phyloP scores from a whole-genome alignment of 2,113 vertebrate species.

The Tylochromis polylepis region DNA sequence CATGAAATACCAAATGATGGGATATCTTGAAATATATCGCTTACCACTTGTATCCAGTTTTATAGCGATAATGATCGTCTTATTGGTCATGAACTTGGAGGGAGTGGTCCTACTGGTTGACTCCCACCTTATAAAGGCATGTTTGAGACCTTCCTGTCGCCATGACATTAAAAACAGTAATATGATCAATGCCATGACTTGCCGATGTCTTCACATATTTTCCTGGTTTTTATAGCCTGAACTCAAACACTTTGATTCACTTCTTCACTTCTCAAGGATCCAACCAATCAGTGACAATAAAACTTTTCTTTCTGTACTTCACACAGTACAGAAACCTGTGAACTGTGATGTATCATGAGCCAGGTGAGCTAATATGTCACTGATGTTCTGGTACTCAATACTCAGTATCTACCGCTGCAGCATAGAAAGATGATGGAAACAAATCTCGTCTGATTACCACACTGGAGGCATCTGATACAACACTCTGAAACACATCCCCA shows the following conservation, averaged over 20 bases:
- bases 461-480: neutral
- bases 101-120: neutral
- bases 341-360: neutral
- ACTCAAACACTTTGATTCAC: neutral
- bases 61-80: neutral
- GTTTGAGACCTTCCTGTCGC: neutral
- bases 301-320: neutral
- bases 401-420: neutral
- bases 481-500: neutral
- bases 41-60: neutral
- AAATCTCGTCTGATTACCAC: neutral
- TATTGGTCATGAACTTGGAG: neutral
- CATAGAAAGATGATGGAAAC: neutral
- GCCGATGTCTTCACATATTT: neutral
- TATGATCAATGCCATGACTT: neutral
- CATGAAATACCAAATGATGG: neutral
- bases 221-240: neutral
- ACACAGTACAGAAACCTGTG: neutral
- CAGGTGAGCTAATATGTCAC: neutral
- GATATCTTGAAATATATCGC: neutral
- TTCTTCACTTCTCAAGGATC: neutral
- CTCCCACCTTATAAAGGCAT: neutral
- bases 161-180: neutral
- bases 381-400: neutral
- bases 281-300: neutral